Percentiles rank a stretch among this genome's conserved stretches.
These are phyloP conservation scores for Octonoba sinensis DNA, from an alignment of 2,888 invertebrate species.

Conservation along the genomic window DNA sequence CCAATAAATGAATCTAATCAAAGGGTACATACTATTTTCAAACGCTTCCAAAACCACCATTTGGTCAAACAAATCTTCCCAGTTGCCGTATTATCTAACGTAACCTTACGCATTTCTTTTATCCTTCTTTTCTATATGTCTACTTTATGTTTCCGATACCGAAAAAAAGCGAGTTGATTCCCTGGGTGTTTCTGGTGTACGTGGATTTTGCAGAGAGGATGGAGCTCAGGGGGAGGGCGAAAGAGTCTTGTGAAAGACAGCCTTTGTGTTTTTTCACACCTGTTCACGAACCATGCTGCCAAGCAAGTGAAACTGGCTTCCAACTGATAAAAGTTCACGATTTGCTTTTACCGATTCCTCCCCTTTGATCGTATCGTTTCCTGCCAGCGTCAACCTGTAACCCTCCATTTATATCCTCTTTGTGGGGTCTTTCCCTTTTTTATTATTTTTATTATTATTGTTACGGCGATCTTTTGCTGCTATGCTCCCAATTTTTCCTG, in stretches of 20 bases:
- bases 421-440: no score
- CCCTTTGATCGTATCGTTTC: no score
- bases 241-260: constrained; percentile 4
- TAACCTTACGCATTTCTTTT: constrained; percentile 1
- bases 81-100: background rate
- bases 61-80: background rate
- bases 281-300: constrained; percentile 28
- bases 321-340: constrained; percentile 14
- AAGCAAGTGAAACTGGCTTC: constrained; percentile 20
- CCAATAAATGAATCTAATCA: no score
- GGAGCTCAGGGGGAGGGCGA: background rate
- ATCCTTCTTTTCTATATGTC: background rate
- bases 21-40: no score
- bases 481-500: no score
- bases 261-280: constrained; percentile 36
- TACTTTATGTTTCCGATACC: background rate
- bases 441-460: no score
- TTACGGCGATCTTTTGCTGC: no score
- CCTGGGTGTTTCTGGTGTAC: background rate
- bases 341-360: background rate
- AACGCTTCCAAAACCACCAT: no score
- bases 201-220: background rate
- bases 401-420: no score
- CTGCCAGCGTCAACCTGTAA: no score
- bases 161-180: background rate